phyloP scores from a whole-genome alignment of 2,113 vertebrate genomes.

The Cyanoramphus novaezelandiae region DNA sequence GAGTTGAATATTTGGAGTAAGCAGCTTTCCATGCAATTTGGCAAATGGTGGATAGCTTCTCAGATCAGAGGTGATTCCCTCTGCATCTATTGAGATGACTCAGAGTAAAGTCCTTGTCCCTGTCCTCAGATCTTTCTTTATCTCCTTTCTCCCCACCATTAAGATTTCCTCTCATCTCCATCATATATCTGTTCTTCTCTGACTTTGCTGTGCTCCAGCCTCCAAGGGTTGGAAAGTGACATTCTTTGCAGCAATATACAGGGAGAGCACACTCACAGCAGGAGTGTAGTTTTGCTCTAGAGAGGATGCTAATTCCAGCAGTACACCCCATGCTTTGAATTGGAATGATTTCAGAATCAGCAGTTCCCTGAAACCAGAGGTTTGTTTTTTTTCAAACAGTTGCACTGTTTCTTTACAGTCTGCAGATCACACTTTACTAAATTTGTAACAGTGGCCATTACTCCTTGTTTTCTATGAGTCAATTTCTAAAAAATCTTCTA shows the following conservation, averaged over 20 bases:
- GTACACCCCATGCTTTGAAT: neutral
- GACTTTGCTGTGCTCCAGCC: neutral
- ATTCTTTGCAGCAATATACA: neutral
- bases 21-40: neutral
- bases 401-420: neutral
- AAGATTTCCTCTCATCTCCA: neutral
- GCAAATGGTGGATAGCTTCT: neutral
- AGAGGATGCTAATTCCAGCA: neutral
- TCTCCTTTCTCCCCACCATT: neutral
- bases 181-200: neutral
- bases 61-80: neutral
- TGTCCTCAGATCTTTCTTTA: neutral
- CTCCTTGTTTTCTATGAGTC: neutral
- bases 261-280: neutral
- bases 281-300: neutral
- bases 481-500: neutral
- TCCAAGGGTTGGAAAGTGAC: neutral
- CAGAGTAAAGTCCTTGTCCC: neutral
- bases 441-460: neutral
- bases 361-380: neutral
- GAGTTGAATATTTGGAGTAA: neutral
- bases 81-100: neutral
- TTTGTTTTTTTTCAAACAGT: fast-evolving
- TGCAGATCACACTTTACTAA: neutral
- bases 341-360: neutral